Base-by-base conservation (phyloP, 2,888 invertebrate species). In the Heliconius cydno region DNA sequence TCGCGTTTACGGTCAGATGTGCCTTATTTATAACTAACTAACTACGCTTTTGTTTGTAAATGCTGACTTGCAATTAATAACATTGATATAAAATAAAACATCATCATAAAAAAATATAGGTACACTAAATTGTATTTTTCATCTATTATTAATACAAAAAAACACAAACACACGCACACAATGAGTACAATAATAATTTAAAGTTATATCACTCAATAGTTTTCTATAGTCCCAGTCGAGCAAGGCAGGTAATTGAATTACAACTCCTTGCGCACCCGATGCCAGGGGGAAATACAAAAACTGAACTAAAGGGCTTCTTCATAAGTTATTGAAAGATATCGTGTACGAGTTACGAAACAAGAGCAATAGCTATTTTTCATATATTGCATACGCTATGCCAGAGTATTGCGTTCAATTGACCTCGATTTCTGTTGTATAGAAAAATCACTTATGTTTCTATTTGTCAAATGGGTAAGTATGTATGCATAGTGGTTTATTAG, bases 211-310 rank as follows among this genome's bases (percentile, higher is more conserved):
- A 73, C 82, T 84, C 82, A 63, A 85, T 65, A 74, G 73, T 25
- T 80, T 76, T 83, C 84, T 76, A 82, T 85, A 82, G 88, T 79
- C 87, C 79, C 71, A 84, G 85, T 84, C 86, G 84, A 85, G 85
- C 88, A 89, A 90, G 90, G 86, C 87, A 84, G 84, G 90, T 93
- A 92, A 93, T 92, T 92, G 88, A 90, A 92, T 93, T 93, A 92
- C 89, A 88, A 88, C 89, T 91, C 89, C 88, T 90, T 89, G 83
- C 73, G 84, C 76, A 79, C 79, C 60, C 81, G 77, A 79, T 57
- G 80, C 80, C 82, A 79, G 83, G 80, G 83, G 82, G 78, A 76
- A 80, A 80, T 82, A 83, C 79, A 82, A 80, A 82, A 83, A 81
- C 77, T 81, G 74, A 78, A 79, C 82, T 83, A 78, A 77, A 87